A percentile compares a stretch with the other conserved stretches of the same genome.
These are phyloP conservation scores for Athene cunicularia DNA, from an alignment of 2,113 vertebrate species.

Conservation along the genomic window DNA sequence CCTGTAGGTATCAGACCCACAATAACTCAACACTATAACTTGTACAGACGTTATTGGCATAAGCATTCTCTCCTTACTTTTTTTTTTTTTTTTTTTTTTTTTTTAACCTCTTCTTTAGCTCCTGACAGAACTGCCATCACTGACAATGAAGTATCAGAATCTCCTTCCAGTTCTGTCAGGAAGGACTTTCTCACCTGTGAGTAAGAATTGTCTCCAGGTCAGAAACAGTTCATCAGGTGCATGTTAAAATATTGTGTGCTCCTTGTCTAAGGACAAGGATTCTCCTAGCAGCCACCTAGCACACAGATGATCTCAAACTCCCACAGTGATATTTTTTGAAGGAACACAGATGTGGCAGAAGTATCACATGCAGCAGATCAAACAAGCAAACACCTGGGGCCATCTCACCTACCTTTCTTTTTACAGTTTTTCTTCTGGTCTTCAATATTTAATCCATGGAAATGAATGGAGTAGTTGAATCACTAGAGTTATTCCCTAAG, in stretches of 20 bases:
- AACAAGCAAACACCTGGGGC: neutral
- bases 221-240: neutral
- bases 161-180: neutral
- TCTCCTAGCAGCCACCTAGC: neutral
- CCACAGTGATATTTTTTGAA: neutral
- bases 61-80: neutral
- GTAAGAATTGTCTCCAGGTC: neutral
- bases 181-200: neutral
- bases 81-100: neutral
- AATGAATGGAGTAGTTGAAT: neutral
- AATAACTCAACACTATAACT: neutral
- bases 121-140: neutral
- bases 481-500: accelerated
- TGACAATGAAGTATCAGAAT: neutral
- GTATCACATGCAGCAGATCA: accelerated
- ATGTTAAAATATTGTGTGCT: neutral
- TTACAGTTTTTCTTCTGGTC: neutral
- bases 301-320: neutral
- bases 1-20: neutral
- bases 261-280: neutral
- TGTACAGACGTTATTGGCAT: neutral
- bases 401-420: neutral
- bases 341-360: neutral
- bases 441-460: neutral
- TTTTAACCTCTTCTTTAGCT: neutral